Base-by-base conservation (phyloP, 2,113 vertebrate genomes). In the Lepus americanus region DNA sequence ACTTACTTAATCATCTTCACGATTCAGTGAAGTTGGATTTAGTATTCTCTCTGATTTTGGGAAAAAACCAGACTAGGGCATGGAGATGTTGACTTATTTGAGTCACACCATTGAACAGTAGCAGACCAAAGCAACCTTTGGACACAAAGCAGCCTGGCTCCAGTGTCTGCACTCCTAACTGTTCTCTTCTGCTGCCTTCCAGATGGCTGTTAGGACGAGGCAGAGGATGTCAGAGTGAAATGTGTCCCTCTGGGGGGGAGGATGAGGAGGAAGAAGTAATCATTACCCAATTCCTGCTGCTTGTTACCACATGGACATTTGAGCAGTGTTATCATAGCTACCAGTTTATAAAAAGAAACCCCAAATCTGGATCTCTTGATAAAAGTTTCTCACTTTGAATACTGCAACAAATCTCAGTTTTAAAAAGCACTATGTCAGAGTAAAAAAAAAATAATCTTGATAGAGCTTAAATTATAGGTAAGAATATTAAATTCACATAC, bases 381-480 rank as follows among this genome's bases (percentile, higher is more conserved):
- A 81, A 77, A 87, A 92, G 63, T 55, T 70, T 9, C 13, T 83
- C 94, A 84, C 90, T 96, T 90, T 84, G 92, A 94, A 95, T 92
- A 92, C 72, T 95, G 31, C 53, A 92, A 63, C 23, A 95, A 67
- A 77, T 95, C 92, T 20, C 5, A 80, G 16, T 22, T 92, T 78
- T 79, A 3, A 64, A 73, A 90, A 90, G 29, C 20, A 82, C 16
- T 39, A 53, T 80, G 49, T 19, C 36, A 92, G 17, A 92, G 69
- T 85, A 44, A 87, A 95, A 44, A 87, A 95, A 89, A 63, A 73
- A 55, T 61, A 59, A 66, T 92, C 55, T 64, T 89, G 74, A 74
- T 51, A 82, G 59, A 87, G 29, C 31, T 74, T 92, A 69, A 78
- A 74, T 87, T 92, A 92, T 81, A 59, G 55, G 33, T 55, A 89